These are phyloP conservation scores for Empis stercorea DNA, from an alignment of 2,888 invertebrate genomes.

Conservation along the genomic window DNA sequence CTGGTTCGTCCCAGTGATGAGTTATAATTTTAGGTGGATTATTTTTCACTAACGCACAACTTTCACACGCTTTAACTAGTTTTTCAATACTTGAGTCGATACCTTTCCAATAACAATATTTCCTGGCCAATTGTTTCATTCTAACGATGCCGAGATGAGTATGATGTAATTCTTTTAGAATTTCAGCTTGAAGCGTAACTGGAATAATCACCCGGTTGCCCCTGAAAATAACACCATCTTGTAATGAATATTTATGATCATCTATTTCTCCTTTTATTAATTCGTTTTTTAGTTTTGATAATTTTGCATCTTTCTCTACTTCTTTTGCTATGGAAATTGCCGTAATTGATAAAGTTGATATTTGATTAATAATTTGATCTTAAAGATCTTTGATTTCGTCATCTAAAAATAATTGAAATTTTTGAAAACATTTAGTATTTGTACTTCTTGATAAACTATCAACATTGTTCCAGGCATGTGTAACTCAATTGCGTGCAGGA, in stretches of 20 bases:
- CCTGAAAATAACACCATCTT: constrained; percentile 9
- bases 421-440: neutral
- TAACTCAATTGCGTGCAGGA: no score
- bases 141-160: constrained; percentile 20
- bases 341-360: constrained; percentile 6
- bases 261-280: neutral
- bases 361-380: constrained; percentile 5
- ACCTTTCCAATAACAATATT: constrained; percentile 20
- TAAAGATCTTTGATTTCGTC: neutral
- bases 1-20: constrained; percentile 7
- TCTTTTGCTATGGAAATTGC: constrained; percentile 3
- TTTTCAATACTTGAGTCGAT: constrained; percentile 20
- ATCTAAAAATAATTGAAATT: neutral
- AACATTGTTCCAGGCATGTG: no score
- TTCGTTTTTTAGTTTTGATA: constrained; percentile 5
- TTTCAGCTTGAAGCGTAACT: constrained; percentile 3
- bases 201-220: constrained; percentile 9
- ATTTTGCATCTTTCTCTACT: constrained; percentile 2
- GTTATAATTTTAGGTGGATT: neutral
- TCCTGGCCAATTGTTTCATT: constrained; percentile 21
- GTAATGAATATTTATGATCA: neutral
- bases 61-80: constrained; percentile 7
- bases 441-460: constrained; percentile 6
- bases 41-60: constrained; percentile 5
- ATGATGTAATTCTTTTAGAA: constrained; percentile 11